Conservation (phyloP, 2,113 vertebrate genomes). For the Mormyrus lacerda region DNA sequence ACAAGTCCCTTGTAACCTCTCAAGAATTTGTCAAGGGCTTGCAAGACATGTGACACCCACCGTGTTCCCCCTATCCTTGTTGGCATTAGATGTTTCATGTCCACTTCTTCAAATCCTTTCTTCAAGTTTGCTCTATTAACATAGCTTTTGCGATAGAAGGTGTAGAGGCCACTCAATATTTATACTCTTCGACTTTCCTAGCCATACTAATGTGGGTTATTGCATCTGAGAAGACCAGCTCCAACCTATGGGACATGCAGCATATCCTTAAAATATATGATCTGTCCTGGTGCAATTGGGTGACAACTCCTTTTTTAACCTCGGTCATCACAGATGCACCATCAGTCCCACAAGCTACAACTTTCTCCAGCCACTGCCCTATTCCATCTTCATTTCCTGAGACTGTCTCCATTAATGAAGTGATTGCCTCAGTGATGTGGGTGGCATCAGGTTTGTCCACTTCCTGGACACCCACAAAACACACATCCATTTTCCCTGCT, state of each 20-base stretch:
- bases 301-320: constrained; percentile 8
- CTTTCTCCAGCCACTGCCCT: not conserved
- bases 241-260: constrained; percentile 15
- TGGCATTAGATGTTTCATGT: not conserved
- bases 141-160: constrained; percentile 15
- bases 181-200: not conserved
- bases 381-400: not conserved
- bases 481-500: constrained; percentile 16
- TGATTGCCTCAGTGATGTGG: too few relatives aligned
- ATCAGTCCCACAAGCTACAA: constrained; percentile 15
- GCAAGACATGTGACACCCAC: constrained; percentile 14
- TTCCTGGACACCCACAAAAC: constrained; percentile 5
- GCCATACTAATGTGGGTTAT: not conserved
- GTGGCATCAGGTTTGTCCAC: constrained; percentile 11
- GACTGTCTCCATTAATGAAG: not conserved
- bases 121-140: constrained; percentile 12
- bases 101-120: not conserved
- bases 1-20: constrained; percentile 11
- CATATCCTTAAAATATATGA: constrained; percentile 3
- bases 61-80: constrained; percentile 10
- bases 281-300: not conserved
- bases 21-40: constrained; percentile 16
- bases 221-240: constrained; percentile 5
- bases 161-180: not conserved
- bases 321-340: constrained; percentile 13